Evolutionary conservation across 2,113 vertebrate species (phyloP).

Genomic region (Odontophorus gujanensis): DNA sequence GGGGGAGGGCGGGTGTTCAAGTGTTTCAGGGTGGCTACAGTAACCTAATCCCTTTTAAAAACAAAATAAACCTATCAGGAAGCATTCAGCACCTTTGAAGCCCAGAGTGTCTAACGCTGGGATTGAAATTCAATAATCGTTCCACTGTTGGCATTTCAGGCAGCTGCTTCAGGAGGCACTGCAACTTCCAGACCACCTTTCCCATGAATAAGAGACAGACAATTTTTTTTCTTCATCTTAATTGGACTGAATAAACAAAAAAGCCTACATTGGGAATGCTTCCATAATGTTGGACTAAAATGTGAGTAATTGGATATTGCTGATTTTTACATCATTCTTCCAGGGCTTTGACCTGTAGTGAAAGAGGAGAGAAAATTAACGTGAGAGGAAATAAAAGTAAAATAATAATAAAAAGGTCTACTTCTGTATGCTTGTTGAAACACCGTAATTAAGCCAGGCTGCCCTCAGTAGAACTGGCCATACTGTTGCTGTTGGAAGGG

Average conservation of each 20-base stretch:
- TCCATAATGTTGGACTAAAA: background rate
- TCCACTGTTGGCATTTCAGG: background rate
- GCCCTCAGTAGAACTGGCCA: background rate
- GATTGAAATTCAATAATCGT: background rate
- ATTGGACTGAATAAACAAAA: background rate
- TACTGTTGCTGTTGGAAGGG: background rate
- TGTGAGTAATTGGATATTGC: background rate
- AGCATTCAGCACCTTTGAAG: background rate
- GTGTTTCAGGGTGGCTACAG: background rate
- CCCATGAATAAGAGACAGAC: background rate
- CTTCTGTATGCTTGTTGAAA: background rate
- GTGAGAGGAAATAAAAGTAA: background rate
- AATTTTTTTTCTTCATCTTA: conserved; percentile 8
- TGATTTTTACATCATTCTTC: background rate
- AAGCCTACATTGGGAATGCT: background rate
- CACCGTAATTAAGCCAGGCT: background rate
- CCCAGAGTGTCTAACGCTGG: background rate
- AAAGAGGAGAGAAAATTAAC: conserved; percentile 5
- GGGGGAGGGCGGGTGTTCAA: background rate
- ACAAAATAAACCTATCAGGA: background rate
- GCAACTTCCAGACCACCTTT: background rate
- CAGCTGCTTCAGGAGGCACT: fast-evolving
- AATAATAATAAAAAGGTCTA: background rate
- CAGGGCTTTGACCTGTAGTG: background rate
- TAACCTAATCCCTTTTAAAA: background rate